phyloP scores from a whole-genome alignment of 2,888 invertebrate species.

The Baccha elongata region DNA sequence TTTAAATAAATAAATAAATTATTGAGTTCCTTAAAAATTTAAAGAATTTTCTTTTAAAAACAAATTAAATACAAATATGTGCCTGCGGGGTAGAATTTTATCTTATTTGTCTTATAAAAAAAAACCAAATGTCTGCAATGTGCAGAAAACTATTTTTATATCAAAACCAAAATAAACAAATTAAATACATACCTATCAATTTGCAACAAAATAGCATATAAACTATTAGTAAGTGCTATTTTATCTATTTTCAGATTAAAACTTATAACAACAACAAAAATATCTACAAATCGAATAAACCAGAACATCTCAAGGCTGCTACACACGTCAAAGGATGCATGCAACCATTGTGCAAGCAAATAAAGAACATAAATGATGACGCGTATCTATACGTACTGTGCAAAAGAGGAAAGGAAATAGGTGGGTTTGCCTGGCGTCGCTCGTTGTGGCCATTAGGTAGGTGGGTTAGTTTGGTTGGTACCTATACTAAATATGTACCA shows the following conservation, averaged over 20 bases:
- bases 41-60: no score
- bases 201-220: conserved; percentile 11
- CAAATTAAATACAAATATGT: no score
- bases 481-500: not conserved
- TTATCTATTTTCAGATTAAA: conserved; percentile 53
- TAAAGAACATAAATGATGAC: conserved; percentile 43
- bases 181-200: not conserved
- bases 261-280: not conserved
- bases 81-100: no score
- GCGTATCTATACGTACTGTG: conserved; percentile 44
- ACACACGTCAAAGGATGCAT: conserved; percentile 50
- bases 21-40: no score
- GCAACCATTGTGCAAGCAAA: conserved; percentile 25
- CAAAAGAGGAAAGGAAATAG: conserved; percentile 42
- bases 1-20: no score
- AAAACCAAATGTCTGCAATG: not conserved
- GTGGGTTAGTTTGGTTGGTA: not conserved
- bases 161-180: conserved; percentile 3
- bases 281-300: conserved; percentile 4
- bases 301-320: conserved; percentile 55
- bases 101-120: not conserved
- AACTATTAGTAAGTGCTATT: conserved; percentile 9
- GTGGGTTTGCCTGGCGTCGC: not conserved
- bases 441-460: conserved; percentile 11
- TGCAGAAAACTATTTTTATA: not conserved